Evolutionary conservation across 2,113 vertebrate species (phyloP), one percentile per base, ranked within the genome.

Genomic region (Muscicapa adusta): DNA sequence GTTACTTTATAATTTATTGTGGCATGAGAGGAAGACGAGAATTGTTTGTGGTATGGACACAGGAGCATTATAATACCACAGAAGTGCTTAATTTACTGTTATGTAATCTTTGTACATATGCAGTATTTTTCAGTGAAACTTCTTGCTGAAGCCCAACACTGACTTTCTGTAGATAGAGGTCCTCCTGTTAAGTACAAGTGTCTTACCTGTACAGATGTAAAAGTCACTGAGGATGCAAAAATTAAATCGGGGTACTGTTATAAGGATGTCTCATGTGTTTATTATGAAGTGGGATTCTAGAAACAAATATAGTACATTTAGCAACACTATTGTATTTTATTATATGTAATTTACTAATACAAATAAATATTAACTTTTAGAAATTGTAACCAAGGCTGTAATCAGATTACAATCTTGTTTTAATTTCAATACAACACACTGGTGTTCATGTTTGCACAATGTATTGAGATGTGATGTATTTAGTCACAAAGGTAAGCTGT

Each of bases 51-150:
- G 98, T 91, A 96, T 98, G 98, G 97, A 97, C 95, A 96, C 95
- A 83, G 91, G 97, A 98, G 97, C 97, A 88, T 96, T 97, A 89
- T 33, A 96, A 97, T 97, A 95, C 98, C 98, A 99, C 98, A 95
- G 97, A 98, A 98, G 98, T 98, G 98, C 98, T 99, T 98, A 91
- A 98, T 97, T 98, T 97, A 98, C 98, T 98, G 98, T 97, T 99
- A 98, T 99, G 99, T 99, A 99, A 99, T 98, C 98, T 98, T 98
- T 99, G 99, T 99, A 99, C 98, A 99, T 99, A 98, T 75, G 98
- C 98, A 98, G 98, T 98, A 98, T 98, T 98, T 98, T 97, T 98
- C 97, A 97, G 98, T 98, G 97, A 90, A 96, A 94, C 96, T 96
- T 96, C 91, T 96, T 96, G 96, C 96, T 96, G 96, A 97, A 98